phyloP scores from a whole-genome alignment of 1,140 invertebrate species.

The Diploscapter pachys region DNA sequence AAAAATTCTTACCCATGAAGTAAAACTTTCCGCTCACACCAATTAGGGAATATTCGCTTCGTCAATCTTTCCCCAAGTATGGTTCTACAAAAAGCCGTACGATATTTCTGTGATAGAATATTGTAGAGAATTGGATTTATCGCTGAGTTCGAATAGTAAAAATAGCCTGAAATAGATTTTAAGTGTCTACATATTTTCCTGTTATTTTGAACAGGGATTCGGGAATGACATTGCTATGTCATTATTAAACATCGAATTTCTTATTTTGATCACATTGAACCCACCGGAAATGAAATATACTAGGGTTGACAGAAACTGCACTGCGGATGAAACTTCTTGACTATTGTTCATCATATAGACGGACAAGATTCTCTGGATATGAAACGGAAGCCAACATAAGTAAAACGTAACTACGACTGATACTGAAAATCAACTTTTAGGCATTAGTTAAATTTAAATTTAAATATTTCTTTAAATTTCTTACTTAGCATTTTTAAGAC shows the following conservation, averaged over 20 bases:
- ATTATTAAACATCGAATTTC: constrained; percentile 1
- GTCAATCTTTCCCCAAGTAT: constrained; percentile 31
- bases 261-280: background rate
- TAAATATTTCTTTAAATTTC: background rate
- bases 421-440: constrained; percentile 64
- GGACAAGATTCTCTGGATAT: constrained; percentile 74
- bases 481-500: constrained; percentile 51
- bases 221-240: background rate
- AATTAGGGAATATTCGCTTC: constrained; percentile 10
- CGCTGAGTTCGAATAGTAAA: constrained; percentile 41
- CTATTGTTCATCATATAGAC: constrained; percentile 31
- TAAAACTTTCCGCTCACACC: background rate
- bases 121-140: constrained; percentile 44
- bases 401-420: constrained; percentile 87
- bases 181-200: no score
- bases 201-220: no score
- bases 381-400: constrained; percentile 89
- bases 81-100: constrained; percentile 37
- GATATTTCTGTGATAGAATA: constrained; percentile 38
- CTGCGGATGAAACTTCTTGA: constrained; percentile 11
- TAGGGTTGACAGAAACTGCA: constrained; percentile 31
- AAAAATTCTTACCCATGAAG: no score
- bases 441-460: background rate
- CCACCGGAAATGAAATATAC: constrained; percentile 39
- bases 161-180: constrained; percentile 31